Base-by-base conservation (phyloP, 2,113 vertebrate genomes). In the Myiozetetes cayanensis region DNA sequence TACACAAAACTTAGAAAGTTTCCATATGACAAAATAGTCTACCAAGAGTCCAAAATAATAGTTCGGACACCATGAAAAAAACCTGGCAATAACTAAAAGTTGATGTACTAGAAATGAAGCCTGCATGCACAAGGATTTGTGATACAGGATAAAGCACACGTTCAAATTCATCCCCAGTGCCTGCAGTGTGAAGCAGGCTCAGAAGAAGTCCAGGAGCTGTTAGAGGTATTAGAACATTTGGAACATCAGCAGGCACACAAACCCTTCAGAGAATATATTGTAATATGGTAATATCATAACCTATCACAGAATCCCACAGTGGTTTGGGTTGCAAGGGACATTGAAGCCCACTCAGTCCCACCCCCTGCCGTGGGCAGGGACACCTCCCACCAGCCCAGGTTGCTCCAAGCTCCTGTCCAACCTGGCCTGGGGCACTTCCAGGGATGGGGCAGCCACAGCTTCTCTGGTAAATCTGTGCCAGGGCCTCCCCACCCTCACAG, bases 1-100 rank as follows among this genome's bases (percentile, higher is more conserved):
- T 97, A 97, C 95, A 98, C 18, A 70, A 41, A 97, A 97, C 82
- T 95, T 97, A 97, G 82, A 90, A 94, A 94, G 84, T 78, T 96
- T 97, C 97, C 95, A 91, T 22, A 87, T 43, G 85, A 94, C 95
- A 96, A 96, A 97, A 94, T 4, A 97, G 78, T n/a, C 79, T 79
- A 96, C 76, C 67, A 62, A 88, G 49, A 95, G 59, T 74, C 84
- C 87, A 97, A 96, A 96, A 79, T 71, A 93, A 93, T 16, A 66
- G 59, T 79, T 94, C 59, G 94, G 89, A 93, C 66, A 52, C 58
- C 28, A 82, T 55, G 90, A 92, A 85, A 96, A 94, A 85, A 96
- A 96, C 82, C 33, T 18, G 88, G 78, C 75, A 91, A 62, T 77
- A 93, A 97, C 85, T 87, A 76, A 91, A 96, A 96, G 81, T 82